Evolutionary conservation across 2,888 invertebrate genomes (phyloP).

Genomic region (Marasmarcha lunaedactyla): DNA sequence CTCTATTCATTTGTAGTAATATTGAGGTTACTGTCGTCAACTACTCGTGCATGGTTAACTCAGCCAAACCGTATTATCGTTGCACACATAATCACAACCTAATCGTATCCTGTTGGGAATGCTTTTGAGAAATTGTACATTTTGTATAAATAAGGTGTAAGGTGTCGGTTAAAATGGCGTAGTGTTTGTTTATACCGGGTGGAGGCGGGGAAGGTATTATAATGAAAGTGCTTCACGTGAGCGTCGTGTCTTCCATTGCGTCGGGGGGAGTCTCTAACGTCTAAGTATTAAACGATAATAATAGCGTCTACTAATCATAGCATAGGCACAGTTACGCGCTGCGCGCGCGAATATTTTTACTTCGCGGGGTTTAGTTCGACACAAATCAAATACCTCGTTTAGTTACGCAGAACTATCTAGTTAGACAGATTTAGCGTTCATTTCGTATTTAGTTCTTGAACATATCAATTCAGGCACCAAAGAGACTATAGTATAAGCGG

Average conservation of each 20-base stretch:
- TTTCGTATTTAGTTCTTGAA: constrained; percentile 62
- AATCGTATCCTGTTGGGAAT: constrained; percentile 31
- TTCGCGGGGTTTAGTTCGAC: constrained; percentile 52
- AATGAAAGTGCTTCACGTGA: constrained; percentile 64
- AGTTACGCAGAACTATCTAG: constrained; percentile 55
- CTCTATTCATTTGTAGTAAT: not conserved
- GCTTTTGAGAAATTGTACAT: constrained; percentile 65
- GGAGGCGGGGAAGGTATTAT: constrained; percentile 56
- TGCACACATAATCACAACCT: constrained; percentile 24
- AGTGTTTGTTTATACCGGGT: constrained; percentile 39
- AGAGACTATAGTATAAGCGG: constrained; percentile 61
- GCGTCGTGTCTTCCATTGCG: constrained; percentile 70
- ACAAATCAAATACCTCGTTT: constrained; percentile 67
- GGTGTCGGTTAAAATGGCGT: constrained; percentile 54
- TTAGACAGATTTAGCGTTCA: constrained; percentile 53
- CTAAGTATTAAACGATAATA: constrained; percentile 69
- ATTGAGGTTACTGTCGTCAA: constrained; percentile 33
- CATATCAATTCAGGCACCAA: constrained; percentile 70
- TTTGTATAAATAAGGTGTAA: constrained; percentile 65
- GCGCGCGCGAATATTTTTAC: constrained; percentile 39
- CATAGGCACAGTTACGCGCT: constrained; percentile 42
- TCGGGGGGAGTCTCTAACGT: constrained; percentile 52
- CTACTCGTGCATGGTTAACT: constrained; percentile 19
- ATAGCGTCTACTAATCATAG: constrained; percentile 63
- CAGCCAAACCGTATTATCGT: constrained; percentile 12